A percentile compares a stretch with the other conserved stretches of the same genome.
Evolutionary conservation across 2,888 invertebrate species (phyloP).

Genomic region (Zygogramma bicolorata): DNA sequence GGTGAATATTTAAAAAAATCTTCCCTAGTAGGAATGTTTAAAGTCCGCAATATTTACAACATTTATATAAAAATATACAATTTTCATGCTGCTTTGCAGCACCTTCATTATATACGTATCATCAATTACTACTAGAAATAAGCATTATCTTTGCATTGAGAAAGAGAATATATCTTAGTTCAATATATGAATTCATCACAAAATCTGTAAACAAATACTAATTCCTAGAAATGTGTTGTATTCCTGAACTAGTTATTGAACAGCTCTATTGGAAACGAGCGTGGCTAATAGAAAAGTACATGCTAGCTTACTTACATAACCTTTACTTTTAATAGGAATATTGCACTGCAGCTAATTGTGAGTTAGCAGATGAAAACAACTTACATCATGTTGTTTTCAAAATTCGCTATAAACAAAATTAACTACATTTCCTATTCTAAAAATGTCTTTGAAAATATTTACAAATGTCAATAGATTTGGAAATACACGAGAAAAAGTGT

Average conservation of each 20-base stretch:
- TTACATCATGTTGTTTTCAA: background rate
- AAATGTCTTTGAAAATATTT: too few relatives aligned
- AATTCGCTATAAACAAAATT: background rate
- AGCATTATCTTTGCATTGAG: background rate
- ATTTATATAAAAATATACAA: constrained; percentile 64
- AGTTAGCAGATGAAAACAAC: constrained; percentile 10
- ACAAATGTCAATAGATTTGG: too few relatives aligned
- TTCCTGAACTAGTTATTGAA: background rate
- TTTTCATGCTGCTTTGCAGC: constrained; percentile 38
- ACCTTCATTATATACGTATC: constrained; percentile 15
- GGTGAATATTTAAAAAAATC: constrained; percentile 39
- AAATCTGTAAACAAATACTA: background rate
- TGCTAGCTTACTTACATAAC: background rate
- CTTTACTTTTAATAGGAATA: constrained; percentile 37
- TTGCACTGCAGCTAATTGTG: constrained; percentile 36
- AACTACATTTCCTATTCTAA: too few relatives aligned
- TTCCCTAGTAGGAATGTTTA: constrained; percentile 59
- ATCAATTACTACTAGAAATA: constrained; percentile 3
- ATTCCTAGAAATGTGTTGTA: background rate
- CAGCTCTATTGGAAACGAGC: background rate
- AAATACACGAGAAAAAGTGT: too few relatives aligned
- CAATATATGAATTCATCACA: background rate
- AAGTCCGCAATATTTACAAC: constrained; percentile 59
- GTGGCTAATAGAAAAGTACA: background rate
- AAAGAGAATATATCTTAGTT: background rate